Base-by-base conservation (phyloP, 2,113 vertebrate genomes). In the Zootoca vivipara region DNA sequence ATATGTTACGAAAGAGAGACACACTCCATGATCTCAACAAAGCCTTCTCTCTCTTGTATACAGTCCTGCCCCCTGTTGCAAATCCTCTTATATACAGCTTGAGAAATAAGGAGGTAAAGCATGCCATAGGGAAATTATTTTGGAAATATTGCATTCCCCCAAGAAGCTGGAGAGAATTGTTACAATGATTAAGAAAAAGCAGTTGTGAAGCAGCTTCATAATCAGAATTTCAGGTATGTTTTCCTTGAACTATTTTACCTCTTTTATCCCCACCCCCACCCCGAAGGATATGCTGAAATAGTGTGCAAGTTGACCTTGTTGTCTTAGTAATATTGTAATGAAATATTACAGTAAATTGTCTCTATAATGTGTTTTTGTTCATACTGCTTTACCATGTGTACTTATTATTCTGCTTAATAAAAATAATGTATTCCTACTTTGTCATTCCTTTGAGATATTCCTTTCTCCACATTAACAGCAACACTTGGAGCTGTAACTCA, bases 11-110 rank as follows among this genome's bases (percentile, higher is more conserved):
- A 38, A 87, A 87, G 26, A 74, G 35, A 64, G 78, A 87, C 58
- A 33, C 67, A 20, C 33, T 73, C 33, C 62, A 35, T 58, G 33
- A 81, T 4, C 46, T 87, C 35, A 73, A n/a, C 9, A 87, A 73
- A 62, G 9, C 42, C n/a, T 62, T 56, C 4, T 87, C 78, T 81
- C 26, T 87, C 0, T 64, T 82, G 30, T 87, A 87, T 38, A 82
- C 69, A 26, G 52, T 82, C 7, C 30, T 87, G 30, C 78, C 86
- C 3, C 78, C 86, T 22, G 33, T 87, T n/a, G 86, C 56, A 40
- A 87, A 87, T 82, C 78, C 78, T 30, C 28, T 87, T 26, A 87
- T 87, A 64, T 87, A 87, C 28, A 87, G 86, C 78, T 62, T 87
- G 67, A 87, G 85, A 81, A 87, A 87, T n/a, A 87, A 87, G 64